These are phyloP conservation scores for Apogon hyalosoma DNA, from an alignment of 2,797 vertebrate genomes.

Conservation along the genomic window DNA sequence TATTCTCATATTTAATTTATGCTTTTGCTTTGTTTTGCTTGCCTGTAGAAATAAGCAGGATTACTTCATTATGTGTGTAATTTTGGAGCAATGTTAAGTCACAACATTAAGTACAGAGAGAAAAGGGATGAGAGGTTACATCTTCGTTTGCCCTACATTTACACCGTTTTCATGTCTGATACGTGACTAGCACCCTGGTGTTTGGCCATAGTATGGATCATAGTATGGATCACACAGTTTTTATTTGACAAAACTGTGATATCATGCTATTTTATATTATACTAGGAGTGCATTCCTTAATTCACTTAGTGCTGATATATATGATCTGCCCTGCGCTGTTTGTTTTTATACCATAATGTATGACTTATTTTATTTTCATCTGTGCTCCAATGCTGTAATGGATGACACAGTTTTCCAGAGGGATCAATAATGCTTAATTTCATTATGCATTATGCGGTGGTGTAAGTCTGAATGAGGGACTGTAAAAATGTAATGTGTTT, in stretches of 20 bases:
- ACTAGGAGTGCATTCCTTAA: not conserved
- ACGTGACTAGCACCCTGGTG: not conserved
- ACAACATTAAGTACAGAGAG: not conserved
- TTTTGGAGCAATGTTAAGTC: not conserved
- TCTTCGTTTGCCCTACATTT: not conserved
- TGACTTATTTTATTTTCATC: constrained; percentile 7
- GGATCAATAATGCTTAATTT: constrained; percentile 9
- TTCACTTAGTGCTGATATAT: not conserved
- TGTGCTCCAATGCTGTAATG: not conserved
- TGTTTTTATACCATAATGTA: constrained; percentile 14
- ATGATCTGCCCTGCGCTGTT: not conserved
- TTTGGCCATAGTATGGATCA: not conserved
- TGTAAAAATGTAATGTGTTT: not conserved
- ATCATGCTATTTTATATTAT: not conserved
- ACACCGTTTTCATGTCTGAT: not conserved
- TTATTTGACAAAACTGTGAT: not conserved
- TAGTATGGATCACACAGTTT: not conserved
- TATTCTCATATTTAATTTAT: not conserved
- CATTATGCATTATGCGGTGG: too few species aligned
- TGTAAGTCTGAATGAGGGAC: not conserved
- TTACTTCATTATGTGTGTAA: not conserved
- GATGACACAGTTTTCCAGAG: not conserved
- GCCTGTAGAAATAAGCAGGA: not conserved
- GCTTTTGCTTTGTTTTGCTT: constrained; percentile 13
- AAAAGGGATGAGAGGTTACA: not conserved